Base-by-base conservation (phyloP, 2,888 invertebrate species). In the Lottia scabra region DNA sequence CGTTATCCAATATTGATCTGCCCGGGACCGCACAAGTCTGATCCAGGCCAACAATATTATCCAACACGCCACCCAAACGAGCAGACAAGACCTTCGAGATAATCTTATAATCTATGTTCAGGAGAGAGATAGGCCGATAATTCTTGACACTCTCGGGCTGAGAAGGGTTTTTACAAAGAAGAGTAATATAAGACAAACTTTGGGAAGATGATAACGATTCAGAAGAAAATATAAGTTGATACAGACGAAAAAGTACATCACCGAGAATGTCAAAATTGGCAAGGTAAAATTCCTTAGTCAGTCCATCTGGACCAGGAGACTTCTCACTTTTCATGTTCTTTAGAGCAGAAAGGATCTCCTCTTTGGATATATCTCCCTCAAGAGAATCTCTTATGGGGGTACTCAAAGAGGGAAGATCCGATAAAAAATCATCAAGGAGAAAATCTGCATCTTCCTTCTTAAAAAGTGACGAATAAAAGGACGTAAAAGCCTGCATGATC, bases 31-130 rank as follows among this genome's bases (percentile, higher is more conserved):
- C n/a, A n/a, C n/a, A n/a, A n/a, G n/a, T n/a, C n/a, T n/a, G n/a
- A n/a, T n/a, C n/a, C n/a, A n/a, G n/a, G n/a, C n/a, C n/a, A n/a
- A n/a, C n/a, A n/a, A n/a, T n/a, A n/a, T n/a, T n/a, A n/a, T n/a
- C n/a, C n/a, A n/a, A n/a, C n/a, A n/a, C n/a, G n/a, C n/a, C n/a
- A n/a, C n/a, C n/a, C n/a, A n/a, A n/a, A n/a, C n/a, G n/a, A n/a
- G n/a, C n/a, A n/a, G n/a, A n/a, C n/a, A n/a, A n/a, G n/a, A n/a
- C n/a, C n/a, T n/a, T n/a, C n/a, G n/a, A n/a, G n/a, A n/a, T n/a
- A n/a, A 79, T 76, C 72, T 81, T 80, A 15, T 78, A 71, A 68
- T 81, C 80, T 15, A 76, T 44, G 72, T 80, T 78, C 44, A 81
- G 64, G 4, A 80, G 62, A 12, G 78, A 78, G 30, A 81, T 80